Percentiles rank a stretch among this genome's conserved stretches.
phyloP scores from a whole-genome alignment of 2,797 vertebrate species.

The Philypnodon macrostomus region DNA sequence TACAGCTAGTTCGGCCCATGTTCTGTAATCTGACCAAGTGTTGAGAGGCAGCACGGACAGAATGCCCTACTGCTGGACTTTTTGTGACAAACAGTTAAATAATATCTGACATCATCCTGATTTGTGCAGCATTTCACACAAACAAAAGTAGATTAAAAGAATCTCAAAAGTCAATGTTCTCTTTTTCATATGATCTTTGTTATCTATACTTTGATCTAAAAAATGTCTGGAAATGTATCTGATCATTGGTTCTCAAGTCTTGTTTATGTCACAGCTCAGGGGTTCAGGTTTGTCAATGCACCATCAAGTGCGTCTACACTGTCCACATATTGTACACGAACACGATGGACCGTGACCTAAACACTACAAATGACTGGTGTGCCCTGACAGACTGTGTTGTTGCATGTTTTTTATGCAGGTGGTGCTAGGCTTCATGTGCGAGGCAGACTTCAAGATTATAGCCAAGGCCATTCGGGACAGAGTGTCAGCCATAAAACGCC shows the following conservation, averaged over 20 bases:
- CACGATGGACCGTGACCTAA: conserved; percentile 2
- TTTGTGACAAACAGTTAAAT: conserved; percentile 8
- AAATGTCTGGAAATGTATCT: too few relatives aligned
- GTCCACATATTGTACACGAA: conserved; percentile 16
- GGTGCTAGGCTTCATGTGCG: conserved; percentile 88
- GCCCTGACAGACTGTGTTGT: conserved; percentile 21
- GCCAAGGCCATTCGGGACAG: conserved; percentile 92
- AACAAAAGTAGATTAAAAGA: too few relatives aligned
- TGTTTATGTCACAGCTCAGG: conserved; percentile 3
- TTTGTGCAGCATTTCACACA: not conserved
- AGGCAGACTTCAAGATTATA: conserved; percentile 93
- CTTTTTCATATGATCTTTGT: too few relatives aligned
- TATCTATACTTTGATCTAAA: too few relatives aligned
- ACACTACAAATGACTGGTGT: conserved; percentile 30
- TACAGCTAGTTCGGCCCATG: conserved; percentile 42
- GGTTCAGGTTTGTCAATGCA: conserved; percentile 9
- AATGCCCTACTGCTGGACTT: conserved; percentile 17
- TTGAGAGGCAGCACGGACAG: conserved; percentile 49
- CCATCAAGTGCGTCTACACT: conserved; percentile 4
- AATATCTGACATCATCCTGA: not conserved
- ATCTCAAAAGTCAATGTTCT: too few relatives aligned
- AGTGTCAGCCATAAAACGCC: conserved; percentile 87
- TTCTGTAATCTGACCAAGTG: conserved; percentile 61
- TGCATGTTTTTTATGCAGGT: conserved; percentile 76
- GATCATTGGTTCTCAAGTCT: too few relatives aligned